phyloP scores from a whole-genome alignment of 1,140 invertebrate species.

The Nilaparvata lugens region DNA sequence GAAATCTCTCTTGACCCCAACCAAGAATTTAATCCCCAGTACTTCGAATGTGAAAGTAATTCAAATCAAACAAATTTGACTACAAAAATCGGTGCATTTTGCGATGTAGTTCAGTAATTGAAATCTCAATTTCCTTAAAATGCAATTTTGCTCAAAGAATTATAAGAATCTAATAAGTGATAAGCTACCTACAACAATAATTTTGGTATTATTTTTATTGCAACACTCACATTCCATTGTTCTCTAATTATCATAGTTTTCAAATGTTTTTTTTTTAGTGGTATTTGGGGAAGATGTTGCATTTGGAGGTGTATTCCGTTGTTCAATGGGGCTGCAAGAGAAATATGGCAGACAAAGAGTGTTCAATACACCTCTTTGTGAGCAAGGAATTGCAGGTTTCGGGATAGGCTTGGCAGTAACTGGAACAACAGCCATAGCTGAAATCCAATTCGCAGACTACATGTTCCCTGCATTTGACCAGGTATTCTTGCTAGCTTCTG shows the following conservation, averaged over 20 bases:
- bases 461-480: constrained; percentile 99
- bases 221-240: background rate
- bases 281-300: constrained; percentile 98
- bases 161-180: too few species aligned
- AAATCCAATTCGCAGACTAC: constrained; percentile 99
- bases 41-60: too few species aligned
- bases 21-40: too few species aligned
- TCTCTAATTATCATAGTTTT: too few species aligned
- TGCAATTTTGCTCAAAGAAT: too few species aligned
- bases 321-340: constrained; percentile 84
- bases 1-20: too few species aligned
- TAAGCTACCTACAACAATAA: too few species aligned
- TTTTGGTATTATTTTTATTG: constrained; percentile 2
- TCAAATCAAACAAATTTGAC: too few species aligned
- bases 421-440: constrained; percentile 90
- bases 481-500: constrained; percentile 39
- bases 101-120: too few species aligned
- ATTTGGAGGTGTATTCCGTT: constrained; percentile 97
- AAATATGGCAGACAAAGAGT: constrained; percentile 91
- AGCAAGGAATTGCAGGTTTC: constrained; percentile 97
- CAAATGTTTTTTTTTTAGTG: constrained; percentile 45
- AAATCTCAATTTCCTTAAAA: too few species aligned
- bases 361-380: constrained; percentile 96
- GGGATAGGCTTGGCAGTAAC: constrained; percentile 86
- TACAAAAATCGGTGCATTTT: too few species aligned